Base-by-base conservation (phyloP, 2,888 invertebrate species). In the Polietes domitor region DNA sequence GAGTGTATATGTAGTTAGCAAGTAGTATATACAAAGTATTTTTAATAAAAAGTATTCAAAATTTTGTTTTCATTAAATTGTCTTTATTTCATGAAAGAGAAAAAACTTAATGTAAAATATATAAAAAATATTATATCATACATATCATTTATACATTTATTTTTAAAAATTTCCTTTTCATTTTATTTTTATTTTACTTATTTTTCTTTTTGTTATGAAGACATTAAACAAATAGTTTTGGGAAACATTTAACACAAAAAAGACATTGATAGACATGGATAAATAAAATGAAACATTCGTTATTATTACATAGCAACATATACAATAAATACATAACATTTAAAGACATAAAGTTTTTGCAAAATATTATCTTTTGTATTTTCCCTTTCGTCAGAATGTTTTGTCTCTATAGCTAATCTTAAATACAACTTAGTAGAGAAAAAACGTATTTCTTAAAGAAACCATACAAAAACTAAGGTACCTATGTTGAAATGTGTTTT, bases 161-260 rank as follows among this genome's bases (percentile, higher is more conserved):
- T 41, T 71, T 71, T 61, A 19, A 28, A 32, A 17, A 63, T 9
- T 47, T 15, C 12, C 37, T 17, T 32, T 55, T 2, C 21, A 43
- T 41, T 43, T 63, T 28, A 77, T 58, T 70, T n/a, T 58, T 70
- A 19, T 58, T 61, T 55, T 37, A 10, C 28, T 58, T n/a, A 17
- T 21, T 6, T 68, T 58, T 26, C 15, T 58, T 6, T 58, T 26
- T 43, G 2, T 24, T 21, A 15, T 24, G 43, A 12, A n/a, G 21
- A 76, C 68, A 76, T 72, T 72, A 71, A 73, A 83, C 63, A 77
- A 47, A 73, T 68, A 9, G 19, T 65, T 12, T 65, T 12, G 43
- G 26, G 50, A 83, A 83, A 73, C 79, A 76, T 76, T 73, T 28
- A 83, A 83, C 79, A 83, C 72, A 77, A 83, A 82, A 37, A 37